Conservation (phyloP, 2,797 vertebrate species). For the Onychomys leucogaster region DNA sequence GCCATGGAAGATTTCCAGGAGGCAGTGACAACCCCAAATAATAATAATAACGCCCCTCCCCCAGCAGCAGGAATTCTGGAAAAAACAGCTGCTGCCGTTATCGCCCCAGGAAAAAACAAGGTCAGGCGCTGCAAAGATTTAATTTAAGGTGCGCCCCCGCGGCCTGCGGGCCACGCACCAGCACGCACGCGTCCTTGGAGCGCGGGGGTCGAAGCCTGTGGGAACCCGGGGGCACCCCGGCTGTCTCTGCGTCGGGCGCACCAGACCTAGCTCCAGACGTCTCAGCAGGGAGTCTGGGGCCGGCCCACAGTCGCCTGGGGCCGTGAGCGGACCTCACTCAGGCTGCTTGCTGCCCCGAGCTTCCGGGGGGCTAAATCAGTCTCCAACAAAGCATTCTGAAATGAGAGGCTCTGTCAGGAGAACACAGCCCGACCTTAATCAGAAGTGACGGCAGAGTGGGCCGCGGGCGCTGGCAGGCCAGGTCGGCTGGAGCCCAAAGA, state of each 20-base stretch:
- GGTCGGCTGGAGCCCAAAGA: not conserved
- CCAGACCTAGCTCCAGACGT: not conserved
- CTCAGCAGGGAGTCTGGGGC: not conserved
- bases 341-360: not conserved
- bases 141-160: conserved; percentile 57
- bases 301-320: not conserved
- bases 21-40: conserved; percentile 62
- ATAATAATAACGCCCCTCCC: conserved; percentile 73
- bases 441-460: conserved; percentile 32
- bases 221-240: not conserved
- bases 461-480: not conserved
- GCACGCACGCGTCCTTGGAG: not conserved
- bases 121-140: conserved; percentile 66
- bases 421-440: not conserved
- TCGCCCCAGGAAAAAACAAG: conserved; percentile 74
- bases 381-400: not conserved
- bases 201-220: not conserved
- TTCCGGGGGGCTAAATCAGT: not conserved
- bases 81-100: conserved; percentile 70
- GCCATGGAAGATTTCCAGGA: conserved; percentile 68
- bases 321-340: not conserved
- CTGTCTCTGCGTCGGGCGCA: not conserved
- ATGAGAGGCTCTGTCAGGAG: not conserved
- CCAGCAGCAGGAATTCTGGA: conserved; percentile 70
- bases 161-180: not conserved